Conservation (phyloP, 1,140 invertebrate species). For the Leptinotarsa undecemlineata region DNA sequence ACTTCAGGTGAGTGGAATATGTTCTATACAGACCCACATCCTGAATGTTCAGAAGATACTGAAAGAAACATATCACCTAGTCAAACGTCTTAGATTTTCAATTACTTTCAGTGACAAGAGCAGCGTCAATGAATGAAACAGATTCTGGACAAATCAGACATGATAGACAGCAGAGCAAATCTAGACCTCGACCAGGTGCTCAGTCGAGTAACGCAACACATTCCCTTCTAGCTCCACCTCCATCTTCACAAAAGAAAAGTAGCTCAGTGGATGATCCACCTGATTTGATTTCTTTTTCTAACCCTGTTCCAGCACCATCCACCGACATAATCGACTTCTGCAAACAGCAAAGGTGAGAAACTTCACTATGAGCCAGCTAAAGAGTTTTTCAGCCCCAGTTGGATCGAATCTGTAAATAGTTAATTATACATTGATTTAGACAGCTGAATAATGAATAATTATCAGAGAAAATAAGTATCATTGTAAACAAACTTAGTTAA, state of each 20-base stretch:
- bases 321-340: conserved; percentile 47
- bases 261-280: conserved; percentile 60
- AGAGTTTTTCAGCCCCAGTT: too few relatives aligned
- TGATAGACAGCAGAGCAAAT: conserved; percentile 46
- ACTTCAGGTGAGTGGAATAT: conserved; percentile 40
- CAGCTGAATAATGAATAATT: too few relatives aligned
- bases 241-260: conserved; percentile 58
- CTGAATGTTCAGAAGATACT: background rate
- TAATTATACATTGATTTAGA: too few relatives aligned
- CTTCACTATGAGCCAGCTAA: too few relatives aligned
- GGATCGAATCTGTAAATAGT: too few relatives aligned
- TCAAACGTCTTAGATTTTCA: conserved; percentile 22
- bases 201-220: conserved; percentile 33
- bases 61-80: background rate
- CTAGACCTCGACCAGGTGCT: conserved; percentile 48
- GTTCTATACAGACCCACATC: too few relatives aligned
- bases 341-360: conserved; percentile 42
- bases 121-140: conserved; percentile 52
- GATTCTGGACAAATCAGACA: conserved; percentile 43
- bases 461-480: too few relatives aligned
- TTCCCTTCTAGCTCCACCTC: conserved; percentile 61
- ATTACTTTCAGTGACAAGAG: conserved; percentile 41
- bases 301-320: conserved; percentile 58
- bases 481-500: too few relatives aligned
- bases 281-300: conserved; percentile 76